Percentiles rank a stretch among this genome's conserved stretches.
Evolutionary conservation across 2,888 invertebrate genomes (phyloP).

Genomic region (Adela reaumurella): DNA sequence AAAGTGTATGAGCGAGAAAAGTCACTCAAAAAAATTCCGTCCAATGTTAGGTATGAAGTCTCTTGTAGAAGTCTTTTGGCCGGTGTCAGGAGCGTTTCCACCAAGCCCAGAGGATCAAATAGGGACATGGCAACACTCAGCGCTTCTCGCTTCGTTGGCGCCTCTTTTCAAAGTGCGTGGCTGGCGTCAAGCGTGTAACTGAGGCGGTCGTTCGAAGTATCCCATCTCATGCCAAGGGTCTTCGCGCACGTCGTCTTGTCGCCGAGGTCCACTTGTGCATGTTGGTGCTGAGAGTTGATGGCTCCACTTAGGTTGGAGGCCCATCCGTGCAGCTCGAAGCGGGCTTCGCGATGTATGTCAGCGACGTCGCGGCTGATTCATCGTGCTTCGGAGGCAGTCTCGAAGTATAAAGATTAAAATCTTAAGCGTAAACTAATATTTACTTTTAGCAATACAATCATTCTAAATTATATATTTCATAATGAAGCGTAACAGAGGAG

Average conservation of each 20-base stretch:
- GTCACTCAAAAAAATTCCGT: no score
- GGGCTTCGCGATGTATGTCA: slow-evolving; percentile 3
- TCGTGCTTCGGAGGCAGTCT: slow-evolving; percentile 10
- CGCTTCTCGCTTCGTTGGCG: no score
- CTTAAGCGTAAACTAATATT: no score
- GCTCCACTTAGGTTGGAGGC: slow-evolving; percentile 4
- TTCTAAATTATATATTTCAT: no score
- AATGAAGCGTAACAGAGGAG: no score
- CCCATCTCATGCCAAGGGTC: slow-evolving; percentile 14
- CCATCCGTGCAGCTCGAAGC: slow-evolving; percentile 7
- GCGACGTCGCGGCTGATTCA: slow-evolving; percentile 3
- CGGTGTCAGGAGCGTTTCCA: no score
- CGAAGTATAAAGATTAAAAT: no score
- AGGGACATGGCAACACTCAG: no score
- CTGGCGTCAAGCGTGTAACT: slow-evolving; percentile 9
- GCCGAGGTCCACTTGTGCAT: slow-evolving; percentile 6
- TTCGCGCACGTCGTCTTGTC: slow-evolving; percentile 6
- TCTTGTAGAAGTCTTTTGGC: slow-evolving; percentile 6
- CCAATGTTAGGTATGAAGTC: no score
- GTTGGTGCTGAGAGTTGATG: slow-evolving; percentile 11
- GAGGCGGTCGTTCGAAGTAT: slow-evolving; percentile 9
- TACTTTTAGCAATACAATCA: no score
- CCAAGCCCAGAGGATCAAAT: slow-evolving; percentile 17
- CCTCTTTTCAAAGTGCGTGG: slow-evolving; percentile 12
- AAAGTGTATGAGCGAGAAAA: no score